Evolutionary conservation across 2,888 invertebrate species (phyloP), one percentile per base, ranked within the genome.

Genomic region (Euzophera pinguis): DNA sequence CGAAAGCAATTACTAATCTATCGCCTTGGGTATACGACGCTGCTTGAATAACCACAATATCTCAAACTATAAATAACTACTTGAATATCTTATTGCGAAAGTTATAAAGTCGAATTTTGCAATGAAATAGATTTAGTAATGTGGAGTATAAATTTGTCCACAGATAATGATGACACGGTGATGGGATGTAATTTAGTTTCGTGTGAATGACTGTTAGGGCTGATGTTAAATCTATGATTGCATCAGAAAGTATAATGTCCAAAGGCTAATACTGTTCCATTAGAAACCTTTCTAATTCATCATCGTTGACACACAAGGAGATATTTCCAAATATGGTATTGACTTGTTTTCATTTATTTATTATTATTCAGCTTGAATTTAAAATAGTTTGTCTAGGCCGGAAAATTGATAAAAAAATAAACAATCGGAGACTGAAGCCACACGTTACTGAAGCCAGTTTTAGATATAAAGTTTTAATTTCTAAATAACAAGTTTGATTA

Each of bases 1-100:
- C 35, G 14, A 51, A 51, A 51, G 35, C 13, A 27, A 45, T 51
- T 51, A 37, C 51, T 22, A 37, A 43, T 42, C 32, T 50, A 53
- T 53, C 52, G 48, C 39, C 56, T 53, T 51, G 55, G 53, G 58
- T 56, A 52, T 43, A 43, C 41, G 37, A 52, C 38, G 34, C 34
- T 17, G 8, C 13, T 12, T 10, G 27, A n/a, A 13, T 8, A 32
- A 43, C 27, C 51, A 37, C 51, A 8, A 37, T 22, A 43, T 4
- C 35, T 22, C 27, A 43, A n/a, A 22, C 35, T 13, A 12, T 1
- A 9, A 14, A 22, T 13, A 17, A 22, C n/a, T 43, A 9, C 34
- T 3, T 8, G n/a, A 22, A 27, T 13, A 12, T 12, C 27, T 29
- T 45, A 32, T 35, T 37, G 8, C 43, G 27, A 13, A 12, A 16